These are phyloP conservation scores for Drosophila demipolita DNA, from an alignment of 2,888 invertebrate genomes.

Conservation along the genomic window DNA sequence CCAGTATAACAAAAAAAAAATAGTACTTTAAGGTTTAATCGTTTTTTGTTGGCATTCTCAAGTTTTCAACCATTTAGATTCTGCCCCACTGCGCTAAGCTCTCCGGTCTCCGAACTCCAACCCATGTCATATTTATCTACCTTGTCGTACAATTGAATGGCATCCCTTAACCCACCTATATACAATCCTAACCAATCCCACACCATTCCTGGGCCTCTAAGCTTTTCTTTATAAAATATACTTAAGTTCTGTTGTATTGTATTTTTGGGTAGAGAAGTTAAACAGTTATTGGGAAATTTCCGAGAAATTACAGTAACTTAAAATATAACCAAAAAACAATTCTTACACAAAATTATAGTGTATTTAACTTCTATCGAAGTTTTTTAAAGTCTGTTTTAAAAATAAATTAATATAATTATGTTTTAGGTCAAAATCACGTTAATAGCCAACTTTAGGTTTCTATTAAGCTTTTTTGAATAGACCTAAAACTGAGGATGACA, in stretches of 20 bases:
- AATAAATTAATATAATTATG: neutral
- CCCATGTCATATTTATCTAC: constrained; percentile 6
- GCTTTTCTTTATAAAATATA: constrained; percentile 9
- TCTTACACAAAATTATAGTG: too few relatives aligned
- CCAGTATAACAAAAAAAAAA: constrained; percentile 1
- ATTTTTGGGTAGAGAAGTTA: neutral
- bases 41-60: constrained; percentile 36
- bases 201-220: constrained; percentile 4
- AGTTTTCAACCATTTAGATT: constrained; percentile 23
- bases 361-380: neutral
- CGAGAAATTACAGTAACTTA: neutral
- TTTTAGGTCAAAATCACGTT: neutral
- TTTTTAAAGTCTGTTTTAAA: neutral
- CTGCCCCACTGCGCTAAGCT: constrained; percentile 26
- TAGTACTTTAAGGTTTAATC: constrained; percentile 40
- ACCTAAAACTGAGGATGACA: neutral
- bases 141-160: constrained; percentile 18
- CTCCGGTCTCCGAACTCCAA: neutral
- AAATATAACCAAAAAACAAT: neutral
- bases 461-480: neutral
- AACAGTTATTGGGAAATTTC: neutral
- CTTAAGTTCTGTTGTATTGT: neutral
- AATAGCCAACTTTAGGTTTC: neutral
- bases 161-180: neutral
- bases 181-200: neutral